Base-by-base conservation (phyloP, 2,888 invertebrate genomes). In the Noctua pronuba region DNA sequence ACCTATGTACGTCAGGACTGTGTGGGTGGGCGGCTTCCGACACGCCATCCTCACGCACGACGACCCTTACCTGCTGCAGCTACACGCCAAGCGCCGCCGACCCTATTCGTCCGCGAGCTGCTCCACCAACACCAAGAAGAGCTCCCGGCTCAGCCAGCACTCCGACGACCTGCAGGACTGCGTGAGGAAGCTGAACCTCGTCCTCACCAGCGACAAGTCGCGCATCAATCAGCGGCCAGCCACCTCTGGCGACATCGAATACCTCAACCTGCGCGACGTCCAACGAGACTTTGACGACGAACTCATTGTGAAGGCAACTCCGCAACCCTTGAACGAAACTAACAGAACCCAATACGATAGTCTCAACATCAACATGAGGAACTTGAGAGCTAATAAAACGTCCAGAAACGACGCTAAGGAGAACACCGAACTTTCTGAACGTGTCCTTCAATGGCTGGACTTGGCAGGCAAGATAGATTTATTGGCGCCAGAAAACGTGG, bases 401-500 rank as follows among this genome's bases (percentile, higher is more conserved):
- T 91, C 94, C 13, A 91, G 95, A 71, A 87, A 87, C 1, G 96
- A 96, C 4, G 88, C 86, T 1, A 93, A 94, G 77, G 95, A 95
- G 70, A 94, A 93, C 82, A 95, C 93, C 0, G 96, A 96, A n/a
- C 88, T 97, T 35, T 97, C 98, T 0, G 98, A 98, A 80, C 96
- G 98, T 75, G 98, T 98, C 0, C 94, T 98, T 7, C 98, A 98
- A 88, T 98, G 98, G 98, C 91, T 98, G 85, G 98, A 98, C 91
- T 94, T 98, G 76, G 98, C 98, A 0, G 98, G 98, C 0, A 97
- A 97, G 89, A 95, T 97, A 5, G 95, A 96, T 86, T 88, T 97
- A 46, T 83, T 97, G 31, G 93, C 94, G n/a, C 93, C 95, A 5
- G 93, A 94, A 24, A 94, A 93, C 46, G 91, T 84, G 0, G 95